Evolutionary conservation across 2,113 vertebrate species (phyloP).

Genomic region (Natator depressus): DNA sequence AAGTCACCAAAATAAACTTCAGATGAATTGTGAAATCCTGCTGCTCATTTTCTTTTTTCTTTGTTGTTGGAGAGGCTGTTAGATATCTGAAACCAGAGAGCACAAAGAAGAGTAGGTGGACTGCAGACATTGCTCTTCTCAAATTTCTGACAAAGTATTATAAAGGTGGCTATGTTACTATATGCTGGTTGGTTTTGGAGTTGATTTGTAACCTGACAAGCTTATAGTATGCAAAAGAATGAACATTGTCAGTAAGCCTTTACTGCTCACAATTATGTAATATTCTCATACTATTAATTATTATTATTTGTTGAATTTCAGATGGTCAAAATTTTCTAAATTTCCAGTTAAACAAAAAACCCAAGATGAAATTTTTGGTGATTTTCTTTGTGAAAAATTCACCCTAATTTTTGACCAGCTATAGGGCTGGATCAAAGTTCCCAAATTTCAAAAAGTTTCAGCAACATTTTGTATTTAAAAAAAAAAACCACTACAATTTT

Average conservation of each 20-base stretch:
- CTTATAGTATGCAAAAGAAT: slow-evolving; percentile 43
- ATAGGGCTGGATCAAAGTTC: slow-evolving; percentile 24
- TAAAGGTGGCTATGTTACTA: slow-evolving; percentile 7
- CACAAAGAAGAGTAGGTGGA: slow-evolving; percentile 44
- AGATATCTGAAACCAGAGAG: slow-evolving; percentile 60
- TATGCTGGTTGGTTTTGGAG: slow-evolving; percentile 28
- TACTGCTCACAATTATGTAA: slow-evolving; percentile 23
- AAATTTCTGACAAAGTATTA: slow-evolving; percentile 64
- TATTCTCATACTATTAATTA: slow-evolving; percentile 47
- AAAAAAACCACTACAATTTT: neutral
- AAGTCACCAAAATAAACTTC: slow-evolving; percentile 45
- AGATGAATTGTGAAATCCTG: slow-evolving; percentile 56
- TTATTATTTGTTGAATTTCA: slow-evolving; percentile 44
- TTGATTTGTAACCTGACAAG: slow-evolving; percentile 44
- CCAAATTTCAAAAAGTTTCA: neutral
- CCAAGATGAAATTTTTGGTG: slow-evolving; percentile 30
- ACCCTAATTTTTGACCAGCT: slow-evolving; percentile 26
- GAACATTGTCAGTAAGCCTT: slow-evolving; percentile 27
- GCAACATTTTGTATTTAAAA: neutral
- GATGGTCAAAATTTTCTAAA: neutral
- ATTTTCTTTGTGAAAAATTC: slow-evolving; percentile 3
- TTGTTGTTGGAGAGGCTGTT: slow-evolving; percentile 49
- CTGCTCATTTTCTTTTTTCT: slow-evolving; percentile 58
- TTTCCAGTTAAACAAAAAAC: slow-evolving; percentile 27
- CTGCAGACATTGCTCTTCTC: slow-evolving; percentile 40